Conservation (phyloP, 2,888 invertebrate species). For the Eristalinus sepulchralis region DNA sequence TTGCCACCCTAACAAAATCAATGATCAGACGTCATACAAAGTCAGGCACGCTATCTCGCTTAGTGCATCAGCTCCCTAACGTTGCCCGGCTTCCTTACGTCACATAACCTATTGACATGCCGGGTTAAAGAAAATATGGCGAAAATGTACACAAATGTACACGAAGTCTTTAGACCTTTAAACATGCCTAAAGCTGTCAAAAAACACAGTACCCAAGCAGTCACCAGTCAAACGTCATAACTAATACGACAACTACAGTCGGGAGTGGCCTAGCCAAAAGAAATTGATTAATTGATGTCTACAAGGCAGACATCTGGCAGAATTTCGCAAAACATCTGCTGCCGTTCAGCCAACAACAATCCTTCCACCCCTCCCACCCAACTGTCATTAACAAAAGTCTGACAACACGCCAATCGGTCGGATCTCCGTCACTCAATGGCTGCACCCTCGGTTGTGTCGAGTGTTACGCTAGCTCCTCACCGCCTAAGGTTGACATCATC, state of each 20-base stretch:
- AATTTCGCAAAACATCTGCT: neutral
- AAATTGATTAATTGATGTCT: neutral
- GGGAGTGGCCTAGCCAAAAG: neutral
- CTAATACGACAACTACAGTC: neutral
- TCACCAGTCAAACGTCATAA: neutral
- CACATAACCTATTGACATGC: no score
- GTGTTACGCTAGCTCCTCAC: slow-evolving; percentile 1
- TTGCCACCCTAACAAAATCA: no score
- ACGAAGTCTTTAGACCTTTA: no score
- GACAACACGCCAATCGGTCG: neutral
- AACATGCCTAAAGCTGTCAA: neutral
- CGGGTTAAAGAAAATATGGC: no score
- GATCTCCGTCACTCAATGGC: neutral
- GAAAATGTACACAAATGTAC: no score
- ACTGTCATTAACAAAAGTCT: neutral
- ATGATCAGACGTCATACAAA: no score
- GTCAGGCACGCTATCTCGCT: no score
- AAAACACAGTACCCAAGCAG: neutral
- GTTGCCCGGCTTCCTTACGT: no score
- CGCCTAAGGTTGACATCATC: slow-evolving; percentile 20
- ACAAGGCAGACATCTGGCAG: neutral
- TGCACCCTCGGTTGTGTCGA: slow-evolving; percentile 5
- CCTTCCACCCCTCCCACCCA: neutral
- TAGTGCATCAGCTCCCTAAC: no score
- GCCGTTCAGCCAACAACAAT: neutral